These are phyloP conservation scores for Peromyscus attwateri DNA, from an alignment of 2,797 vertebrate species.

Conservation along the genomic window DNA sequence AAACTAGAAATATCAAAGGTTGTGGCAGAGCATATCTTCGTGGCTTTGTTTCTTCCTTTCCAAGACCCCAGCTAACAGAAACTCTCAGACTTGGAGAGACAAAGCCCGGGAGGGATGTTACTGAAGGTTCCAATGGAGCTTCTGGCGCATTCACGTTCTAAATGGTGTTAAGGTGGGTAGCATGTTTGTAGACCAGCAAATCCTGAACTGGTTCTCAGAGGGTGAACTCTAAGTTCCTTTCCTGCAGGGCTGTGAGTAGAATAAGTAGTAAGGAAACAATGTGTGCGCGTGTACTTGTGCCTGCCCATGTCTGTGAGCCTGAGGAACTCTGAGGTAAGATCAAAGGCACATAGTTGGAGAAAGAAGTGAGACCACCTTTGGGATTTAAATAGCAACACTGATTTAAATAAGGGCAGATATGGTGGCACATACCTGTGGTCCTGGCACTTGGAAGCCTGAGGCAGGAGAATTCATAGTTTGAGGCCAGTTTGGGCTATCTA, in stretches of 20 bases:
- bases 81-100: background rate
- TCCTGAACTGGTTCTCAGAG: background rate
- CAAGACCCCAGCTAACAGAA: background rate
- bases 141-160: background rate
- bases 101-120: background rate
- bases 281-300: background rate
- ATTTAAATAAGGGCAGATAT: constrained; percentile 2
- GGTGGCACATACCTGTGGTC: background rate
- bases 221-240: background rate
- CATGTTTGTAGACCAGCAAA: background rate
- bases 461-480: background rate
- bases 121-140: background rate
- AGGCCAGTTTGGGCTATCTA: background rate
- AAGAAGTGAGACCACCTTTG: background rate
- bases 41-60: background rate
- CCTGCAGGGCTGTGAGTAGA: background rate
- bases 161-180: background rate
- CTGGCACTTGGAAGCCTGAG: background rate
- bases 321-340: background rate
- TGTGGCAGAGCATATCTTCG: background rate
- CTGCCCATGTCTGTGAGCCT: background rate
- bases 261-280: background rate
- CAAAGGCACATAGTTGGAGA: constrained; percentile 54
- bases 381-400: background rate
- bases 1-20: background rate